Base-by-base conservation (phyloP, 2,113 vertebrate species). In the Sorex araneus region DNA sequence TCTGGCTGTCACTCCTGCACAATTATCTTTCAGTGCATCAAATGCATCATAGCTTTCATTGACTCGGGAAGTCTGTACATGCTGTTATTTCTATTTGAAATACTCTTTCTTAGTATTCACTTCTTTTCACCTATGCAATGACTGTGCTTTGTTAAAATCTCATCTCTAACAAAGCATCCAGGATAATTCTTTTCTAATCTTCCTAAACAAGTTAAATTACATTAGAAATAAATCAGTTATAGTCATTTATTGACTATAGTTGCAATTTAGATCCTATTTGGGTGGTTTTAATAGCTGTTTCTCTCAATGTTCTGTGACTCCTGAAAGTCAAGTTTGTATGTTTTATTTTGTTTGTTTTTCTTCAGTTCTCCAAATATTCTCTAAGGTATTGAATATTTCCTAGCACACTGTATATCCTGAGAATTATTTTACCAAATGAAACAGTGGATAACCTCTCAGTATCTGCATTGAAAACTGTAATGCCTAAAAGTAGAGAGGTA, bases 391-490 rank as follows among this genome's bases (percentile, higher is more conserved):
- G 2, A 13, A 12, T 94, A 90, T 81, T 47, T 77, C 30, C 40
- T 57, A 8, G 23, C 47, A 88, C 3, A n/a, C 9, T 34, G 13
- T 19, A 15, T 50, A 12, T 78, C 8, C 57, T 70, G 70, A 64
- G 64, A 85, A 69, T 73, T 50, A 9, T 64, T 77, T 67, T 87
- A 43, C 4, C 75, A 60, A 92, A 34, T 6, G 91, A 90, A 92
- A 43, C 64, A 34, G 11, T 45, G n/a, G n/a, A n/a, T n/a, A n/a
- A n/a, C n/a, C n/a, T n/a, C n/a, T n/a, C n/a, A n/a, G n/a, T n/a
- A n/a, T n/a, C n/a, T n/a, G n/a, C n/a, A n/a, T n/a, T n/a, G n/a
- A n/a, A n/a, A n/a, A n/a, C n/a, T n/a, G n/a, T n/a, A n/a, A n/a
- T n/a, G n/a, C n/a, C n/a, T n/a, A n/a, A n/a, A n/a, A n/a, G n/a